Evolutionary conservation across 2,888 invertebrate genomes (phyloP).

Genomic region (Hydropsyche betteni): DNA sequence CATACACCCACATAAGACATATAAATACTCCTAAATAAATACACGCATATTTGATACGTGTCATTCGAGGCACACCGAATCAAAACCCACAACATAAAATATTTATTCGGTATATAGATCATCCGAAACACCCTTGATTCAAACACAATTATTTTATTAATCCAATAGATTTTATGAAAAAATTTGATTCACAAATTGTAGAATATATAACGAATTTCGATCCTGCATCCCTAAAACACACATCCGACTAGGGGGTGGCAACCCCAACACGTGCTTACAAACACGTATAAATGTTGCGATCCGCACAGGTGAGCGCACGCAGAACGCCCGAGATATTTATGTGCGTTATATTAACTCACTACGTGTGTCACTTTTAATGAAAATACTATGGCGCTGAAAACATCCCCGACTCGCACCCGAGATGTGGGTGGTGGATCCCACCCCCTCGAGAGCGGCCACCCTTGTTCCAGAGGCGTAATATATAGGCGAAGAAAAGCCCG

Average conservation of each 20-base stretch:
- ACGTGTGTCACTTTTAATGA: conserved; percentile 52
- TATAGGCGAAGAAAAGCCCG: conserved; percentile 41
- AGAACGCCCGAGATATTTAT: conserved; percentile 65
- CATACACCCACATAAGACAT: conserved; percentile 10
- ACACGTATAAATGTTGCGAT: conserved; percentile 28
- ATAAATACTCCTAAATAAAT: too few species aligned
- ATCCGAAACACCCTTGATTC: too few species aligned
- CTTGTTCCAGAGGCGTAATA: conserved; percentile 32
- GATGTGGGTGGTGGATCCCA: not conserved
- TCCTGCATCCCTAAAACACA: too few species aligned
- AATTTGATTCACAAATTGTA: too few species aligned
- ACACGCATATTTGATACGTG: too few species aligned
- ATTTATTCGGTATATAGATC: too few species aligned
- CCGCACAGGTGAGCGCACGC: conserved; percentile 36
- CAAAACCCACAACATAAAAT: too few species aligned
- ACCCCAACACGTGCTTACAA: conserved; percentile 21
- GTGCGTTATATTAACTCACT: conserved; percentile 66
- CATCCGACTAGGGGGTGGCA: not conserved
- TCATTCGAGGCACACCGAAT: too few species aligned
- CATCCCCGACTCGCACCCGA: conserved; percentile 31
- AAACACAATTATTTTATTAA: too few species aligned
- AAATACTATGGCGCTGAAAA: conserved; percentile 49
- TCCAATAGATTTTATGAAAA: too few species aligned
- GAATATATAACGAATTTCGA: too few species aligned
- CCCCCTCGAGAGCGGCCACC: not conserved